Percentiles rank a stretch among this genome's conserved stretches.
Conservation (phyloP, 2,888 invertebrate species). For the Drosophila algonquin region DNA sequence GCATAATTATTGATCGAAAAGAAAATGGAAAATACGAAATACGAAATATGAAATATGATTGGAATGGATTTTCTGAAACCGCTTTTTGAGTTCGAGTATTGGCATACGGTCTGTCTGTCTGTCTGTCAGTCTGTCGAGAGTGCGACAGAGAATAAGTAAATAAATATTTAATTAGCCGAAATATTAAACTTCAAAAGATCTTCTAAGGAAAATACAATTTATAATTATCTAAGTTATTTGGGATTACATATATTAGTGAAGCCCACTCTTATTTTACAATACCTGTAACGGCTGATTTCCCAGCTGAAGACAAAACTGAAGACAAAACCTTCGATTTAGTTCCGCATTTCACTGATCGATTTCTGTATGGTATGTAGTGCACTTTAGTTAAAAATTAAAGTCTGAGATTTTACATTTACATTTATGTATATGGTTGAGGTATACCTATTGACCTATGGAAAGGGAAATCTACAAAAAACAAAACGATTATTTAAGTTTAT, state of each 20-base stretch:
- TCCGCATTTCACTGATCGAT: constrained; percentile 50
- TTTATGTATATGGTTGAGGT: constrained; percentile 64
- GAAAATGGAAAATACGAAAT: constrained; percentile 45
- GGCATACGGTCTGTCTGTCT: constrained; percentile 13
- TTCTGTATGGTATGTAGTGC: constrained; percentile 75
- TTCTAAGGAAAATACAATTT: constrained; percentile 53
- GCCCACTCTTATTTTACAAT: constrained; percentile 41
- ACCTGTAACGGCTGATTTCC: constrained; percentile 22
- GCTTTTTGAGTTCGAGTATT: constrained; percentile 64
- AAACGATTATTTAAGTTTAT: constrained; percentile 67
- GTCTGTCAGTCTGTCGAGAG: constrained; percentile 1
- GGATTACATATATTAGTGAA: constrained; percentile 49
- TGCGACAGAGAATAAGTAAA: constrained; percentile 57
- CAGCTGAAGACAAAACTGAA: constrained; percentile 6
- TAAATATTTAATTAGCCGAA: constrained; percentile 75
- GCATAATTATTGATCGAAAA: constrained; percentile 61
- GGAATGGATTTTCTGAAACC: constrained; percentile 49
- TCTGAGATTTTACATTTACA: constrained; percentile 80
- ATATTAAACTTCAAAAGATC: constrained; percentile 75
- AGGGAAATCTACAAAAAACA: constrained; percentile 31
- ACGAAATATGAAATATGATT: constrained; percentile 29
- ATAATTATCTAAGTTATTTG: constrained; percentile 61
- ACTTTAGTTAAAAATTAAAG: constrained; percentile 81
- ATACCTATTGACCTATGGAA: constrained; percentile 54
- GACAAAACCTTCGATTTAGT: constrained; percentile 46